Percentiles rank a stretch among this genome's conserved stretches.
phyloP scores from a whole-genome alignment of 2,113 vertebrate species.

The Rhombomys opimus region DNA sequence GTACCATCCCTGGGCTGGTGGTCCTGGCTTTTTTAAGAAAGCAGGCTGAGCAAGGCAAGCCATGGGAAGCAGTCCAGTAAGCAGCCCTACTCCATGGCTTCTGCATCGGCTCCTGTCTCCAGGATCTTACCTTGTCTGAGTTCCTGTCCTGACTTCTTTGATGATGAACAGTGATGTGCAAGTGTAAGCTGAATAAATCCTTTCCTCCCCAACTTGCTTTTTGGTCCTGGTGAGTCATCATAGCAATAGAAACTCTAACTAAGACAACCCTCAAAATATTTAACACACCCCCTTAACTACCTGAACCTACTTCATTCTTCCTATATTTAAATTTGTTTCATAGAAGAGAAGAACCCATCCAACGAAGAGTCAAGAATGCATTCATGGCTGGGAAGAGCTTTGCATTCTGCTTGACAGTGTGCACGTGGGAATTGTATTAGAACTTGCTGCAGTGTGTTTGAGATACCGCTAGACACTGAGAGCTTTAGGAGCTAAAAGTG shows the following conservation, averaged over 20 bases:
- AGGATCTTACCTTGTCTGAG: neutral
- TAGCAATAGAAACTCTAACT: neutral
- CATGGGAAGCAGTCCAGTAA: neutral
- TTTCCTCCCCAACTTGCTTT: neutral
- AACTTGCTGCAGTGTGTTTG: neutral
- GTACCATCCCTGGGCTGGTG: too few relatives aligned
- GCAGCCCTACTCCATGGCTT: too few relatives aligned
- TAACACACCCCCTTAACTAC: neutral
- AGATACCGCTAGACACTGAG: neutral
- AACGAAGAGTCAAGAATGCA: conserved; percentile 20
- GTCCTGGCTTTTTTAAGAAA: neutral
- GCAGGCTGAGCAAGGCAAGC: neutral
- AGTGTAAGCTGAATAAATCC: neutral
- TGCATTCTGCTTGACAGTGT: neutral
- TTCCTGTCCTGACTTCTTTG: neutral
- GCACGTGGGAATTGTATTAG: neutral
- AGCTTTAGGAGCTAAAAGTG: neutral
- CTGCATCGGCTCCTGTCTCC: neutral
- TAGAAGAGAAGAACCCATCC: neutral
- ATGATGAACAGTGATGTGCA: neutral
- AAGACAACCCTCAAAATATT: neutral
- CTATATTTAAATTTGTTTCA: conserved; percentile 26
- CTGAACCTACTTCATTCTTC: conserved; percentile 18
- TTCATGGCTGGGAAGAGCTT: neutral
- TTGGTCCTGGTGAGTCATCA: neutral